phyloP scores from a whole-genome alignment of 2,888 invertebrate genomes.

The Acholoe squamosa region DNA sequence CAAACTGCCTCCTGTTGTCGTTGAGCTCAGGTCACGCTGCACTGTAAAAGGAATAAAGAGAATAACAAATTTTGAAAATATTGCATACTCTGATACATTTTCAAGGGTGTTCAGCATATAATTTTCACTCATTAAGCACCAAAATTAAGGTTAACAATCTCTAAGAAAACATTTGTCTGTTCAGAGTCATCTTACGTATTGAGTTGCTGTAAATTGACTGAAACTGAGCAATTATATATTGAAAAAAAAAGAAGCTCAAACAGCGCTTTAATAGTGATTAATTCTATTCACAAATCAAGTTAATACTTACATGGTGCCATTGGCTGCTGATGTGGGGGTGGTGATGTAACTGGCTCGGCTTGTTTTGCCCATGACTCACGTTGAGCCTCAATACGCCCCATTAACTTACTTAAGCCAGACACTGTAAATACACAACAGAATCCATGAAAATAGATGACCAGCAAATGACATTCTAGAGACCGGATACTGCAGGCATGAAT shows the following conservation, averaged over 20 bases:
- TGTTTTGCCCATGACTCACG: not conserved
- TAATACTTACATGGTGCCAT: not conserved
- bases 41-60: not conserved
- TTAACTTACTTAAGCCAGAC: slow-evolving; percentile 22
- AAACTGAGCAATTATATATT: not conserved
- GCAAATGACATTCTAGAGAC: too few relatives aligned
- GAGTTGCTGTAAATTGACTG: too few relatives aligned
- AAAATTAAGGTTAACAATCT: too few relatives aligned
- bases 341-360: not conserved
- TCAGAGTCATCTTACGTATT: too few relatives aligned
- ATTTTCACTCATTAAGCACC: too few relatives aligned
- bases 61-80: too few relatives aligned
- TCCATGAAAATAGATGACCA: not conserved
- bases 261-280: not conserved
- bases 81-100: too few relatives aligned
- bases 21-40: not conserved
- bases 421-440: not conserved
- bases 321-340: not conserved
- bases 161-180: too few relatives aligned
- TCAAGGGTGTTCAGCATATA: too few relatives aligned
- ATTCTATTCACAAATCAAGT: not conserved
- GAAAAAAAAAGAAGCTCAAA: not conserved
- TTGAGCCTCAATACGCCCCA: slow-evolving; percentile 57
- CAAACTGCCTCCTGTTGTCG: slow-evolving; percentile 37
- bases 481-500: too few relatives aligned